These are phyloP conservation scores for Cercocebus atys DNA, from an alignment of 2,113 vertebrate species.

Conservation along the genomic window DNA sequence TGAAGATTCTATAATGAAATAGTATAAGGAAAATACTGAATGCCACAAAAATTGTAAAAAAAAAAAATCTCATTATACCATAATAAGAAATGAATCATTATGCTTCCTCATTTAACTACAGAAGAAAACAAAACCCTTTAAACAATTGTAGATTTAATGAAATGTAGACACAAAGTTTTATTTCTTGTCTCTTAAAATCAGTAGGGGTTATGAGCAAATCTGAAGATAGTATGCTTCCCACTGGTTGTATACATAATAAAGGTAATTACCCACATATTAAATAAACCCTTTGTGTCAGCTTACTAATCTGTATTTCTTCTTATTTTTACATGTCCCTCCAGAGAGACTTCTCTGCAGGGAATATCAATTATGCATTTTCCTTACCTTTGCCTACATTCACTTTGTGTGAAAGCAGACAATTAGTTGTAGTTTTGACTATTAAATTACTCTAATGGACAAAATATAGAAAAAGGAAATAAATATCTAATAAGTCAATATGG, in stretches of 20 bases:
- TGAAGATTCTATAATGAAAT: constrained; percentile 30
- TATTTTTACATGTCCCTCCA: constrained; percentile 35
- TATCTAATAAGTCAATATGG: neutral
- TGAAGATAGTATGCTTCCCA: neutral
- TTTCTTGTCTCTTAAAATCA: neutral
- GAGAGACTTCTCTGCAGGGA: constrained; percentile 68
- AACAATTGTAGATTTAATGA: constrained; percentile 20
- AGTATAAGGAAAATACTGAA: neutral
- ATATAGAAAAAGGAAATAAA: constrained; percentile 3
- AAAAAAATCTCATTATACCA: neutral
- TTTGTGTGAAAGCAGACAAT: constrained; percentile 46
- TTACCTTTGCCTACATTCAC: constrained; percentile 52
- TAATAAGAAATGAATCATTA: constrained; percentile 14
- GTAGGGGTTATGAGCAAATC: neutral
- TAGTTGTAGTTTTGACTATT: constrained; percentile 51
- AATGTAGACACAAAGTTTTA: neutral
- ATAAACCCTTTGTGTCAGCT: constrained; percentile 35
- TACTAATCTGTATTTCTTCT: constrained; percentile 42
- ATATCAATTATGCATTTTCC: constrained; percentile 77
- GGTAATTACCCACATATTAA: constrained; percentile 36
- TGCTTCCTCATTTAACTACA: neutral
- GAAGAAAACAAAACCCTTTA: neutral
- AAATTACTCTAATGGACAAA: constrained; percentile 37
- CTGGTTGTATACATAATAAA: neutral
- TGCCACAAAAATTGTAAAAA: neutral